These are phyloP conservation scores for Tor tambroides DNA, from an alignment of 2,113 vertebrate genomes.

Conservation along the genomic window DNA sequence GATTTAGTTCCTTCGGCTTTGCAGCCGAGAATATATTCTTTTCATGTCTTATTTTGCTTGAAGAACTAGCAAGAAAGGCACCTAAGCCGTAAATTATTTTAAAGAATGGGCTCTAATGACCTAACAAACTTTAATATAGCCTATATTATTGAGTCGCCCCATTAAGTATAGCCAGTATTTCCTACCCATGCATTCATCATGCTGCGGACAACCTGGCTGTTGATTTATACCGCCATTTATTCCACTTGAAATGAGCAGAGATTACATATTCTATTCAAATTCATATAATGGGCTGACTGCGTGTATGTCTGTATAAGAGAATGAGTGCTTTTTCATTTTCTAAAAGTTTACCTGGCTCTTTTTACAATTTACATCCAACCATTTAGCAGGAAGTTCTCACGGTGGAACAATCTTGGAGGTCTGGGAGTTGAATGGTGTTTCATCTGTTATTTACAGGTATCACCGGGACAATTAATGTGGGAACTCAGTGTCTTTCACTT, in stretches of 20 bases:
- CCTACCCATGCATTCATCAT: conserved; percentile 17
- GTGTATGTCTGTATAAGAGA: not conserved
- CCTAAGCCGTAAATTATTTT: conserved; percentile 33
- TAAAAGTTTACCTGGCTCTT: conserved; percentile 11
- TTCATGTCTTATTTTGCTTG: conserved; percentile 24
- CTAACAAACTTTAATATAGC: conserved; percentile 45
- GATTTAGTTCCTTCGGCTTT: not conserved
- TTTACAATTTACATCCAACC: not conserved
- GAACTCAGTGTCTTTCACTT: not conserved
- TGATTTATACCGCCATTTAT: conserved; percentile 39
- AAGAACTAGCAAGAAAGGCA: conserved; percentile 3
- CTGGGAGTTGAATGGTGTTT: not conserved
- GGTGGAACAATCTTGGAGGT: not conserved
- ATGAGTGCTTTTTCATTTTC: conserved; percentile 17
- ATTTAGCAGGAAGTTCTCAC: not conserved
- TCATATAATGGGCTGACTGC: conserved; percentile 30
- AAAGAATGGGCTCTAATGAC: conserved; percentile 40
- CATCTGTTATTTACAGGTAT: not conserved
- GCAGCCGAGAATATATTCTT: conserved; percentile 4
- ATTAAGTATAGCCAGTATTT: conserved; percentile 39
- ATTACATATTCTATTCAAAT: conserved; percentile 39
- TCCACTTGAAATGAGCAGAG: conserved; percentile 28
- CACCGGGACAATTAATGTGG: not conserved
- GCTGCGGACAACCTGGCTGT: conserved; percentile 23
- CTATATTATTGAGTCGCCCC: conserved; percentile 22